Percentiles rank a stretch among this genome's conserved stretches.
Conservation (phyloP, 2,797 vertebrate species). For the Muscicapa striata region DNA sequence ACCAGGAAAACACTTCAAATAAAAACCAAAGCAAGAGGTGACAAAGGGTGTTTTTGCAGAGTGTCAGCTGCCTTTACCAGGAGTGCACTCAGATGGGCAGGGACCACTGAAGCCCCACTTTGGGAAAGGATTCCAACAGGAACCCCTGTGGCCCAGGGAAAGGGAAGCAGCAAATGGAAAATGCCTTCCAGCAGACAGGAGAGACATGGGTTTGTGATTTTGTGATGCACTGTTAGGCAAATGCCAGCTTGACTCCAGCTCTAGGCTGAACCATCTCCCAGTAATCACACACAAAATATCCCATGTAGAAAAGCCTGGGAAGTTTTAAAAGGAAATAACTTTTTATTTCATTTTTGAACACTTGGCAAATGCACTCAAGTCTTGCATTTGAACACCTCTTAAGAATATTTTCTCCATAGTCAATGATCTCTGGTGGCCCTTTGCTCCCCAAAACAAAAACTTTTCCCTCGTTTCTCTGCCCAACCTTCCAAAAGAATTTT, state of each 20-base stretch:
- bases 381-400: background rate
- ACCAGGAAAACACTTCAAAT: background rate
- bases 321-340: background rate
- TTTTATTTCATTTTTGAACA: background rate
- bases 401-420: background rate
- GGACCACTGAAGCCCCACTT: background rate
- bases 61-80: background rate
- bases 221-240: background rate
- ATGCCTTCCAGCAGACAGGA: background rate
- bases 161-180: background rate
- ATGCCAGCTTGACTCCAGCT: background rate
- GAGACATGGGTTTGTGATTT: background rate
- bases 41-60: background rate
- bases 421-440: background rate
- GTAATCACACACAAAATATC: background rate
- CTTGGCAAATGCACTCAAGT: background rate
- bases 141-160: background rate
- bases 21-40: background rate
- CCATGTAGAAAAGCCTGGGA: background rate
- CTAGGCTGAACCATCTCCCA: background rate
- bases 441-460: background rate
- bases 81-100: background rate
- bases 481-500: background rate
- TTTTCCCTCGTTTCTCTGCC: background rate
- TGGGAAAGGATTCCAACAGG: background rate